These are phyloP conservation scores for Himalopsyche phryganea DNA, from an alignment of 1,140 invertebrate species.

Conservation along the genomic window DNA sequence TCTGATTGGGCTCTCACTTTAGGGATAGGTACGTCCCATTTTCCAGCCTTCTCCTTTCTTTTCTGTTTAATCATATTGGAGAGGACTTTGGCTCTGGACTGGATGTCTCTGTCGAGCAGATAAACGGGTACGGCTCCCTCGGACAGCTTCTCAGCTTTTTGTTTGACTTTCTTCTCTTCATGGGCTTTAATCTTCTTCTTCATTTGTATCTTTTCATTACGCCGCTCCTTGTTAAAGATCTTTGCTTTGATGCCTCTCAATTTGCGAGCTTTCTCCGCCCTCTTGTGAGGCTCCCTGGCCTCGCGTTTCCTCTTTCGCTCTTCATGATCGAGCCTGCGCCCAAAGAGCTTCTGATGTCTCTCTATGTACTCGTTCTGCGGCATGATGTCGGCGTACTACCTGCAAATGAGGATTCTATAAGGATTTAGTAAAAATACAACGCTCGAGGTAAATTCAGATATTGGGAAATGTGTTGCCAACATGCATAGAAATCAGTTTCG, in stretches of 20 bases:
- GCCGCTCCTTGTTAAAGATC: conserved; percentile 92
- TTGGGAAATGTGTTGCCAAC: conserved; percentile 9
- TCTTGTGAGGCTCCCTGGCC: conserved; percentile 87
- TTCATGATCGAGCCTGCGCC: conserved; percentile 94
- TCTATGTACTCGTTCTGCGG: conserved; percentile 99
- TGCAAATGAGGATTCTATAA: conserved; percentile 45
- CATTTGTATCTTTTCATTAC: conserved; percentile 98
- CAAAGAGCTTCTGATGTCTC: conserved; percentile 92
- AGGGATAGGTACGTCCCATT: conserved; percentile 99
- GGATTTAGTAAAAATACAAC: conserved; percentile 39
- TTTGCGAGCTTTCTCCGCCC: conserved; percentile 85
- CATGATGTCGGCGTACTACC: conserved; percentile 62
- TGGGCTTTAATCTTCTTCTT: conserved; percentile 95
- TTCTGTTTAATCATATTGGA: conserved; percentile 99
- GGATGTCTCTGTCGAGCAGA: conserved; percentile 93
- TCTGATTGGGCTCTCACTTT: conserved; percentile 98
- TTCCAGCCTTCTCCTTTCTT: conserved; percentile 98
- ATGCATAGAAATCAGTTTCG: conserved; percentile 4
- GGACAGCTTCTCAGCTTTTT: conserved; percentile 75
- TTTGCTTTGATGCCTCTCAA: conserved; percentile 97
- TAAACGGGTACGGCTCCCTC: conserved; percentile 95
- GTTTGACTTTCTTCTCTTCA: conserved; percentile 86
- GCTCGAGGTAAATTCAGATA: conserved; percentile 18
- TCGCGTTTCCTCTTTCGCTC: conserved; percentile 95
- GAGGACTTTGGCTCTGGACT: conserved; percentile 89